phyloP scores from a whole-genome alignment of 1,140 invertebrate genomes.

The Eciton burchellii region DNA sequence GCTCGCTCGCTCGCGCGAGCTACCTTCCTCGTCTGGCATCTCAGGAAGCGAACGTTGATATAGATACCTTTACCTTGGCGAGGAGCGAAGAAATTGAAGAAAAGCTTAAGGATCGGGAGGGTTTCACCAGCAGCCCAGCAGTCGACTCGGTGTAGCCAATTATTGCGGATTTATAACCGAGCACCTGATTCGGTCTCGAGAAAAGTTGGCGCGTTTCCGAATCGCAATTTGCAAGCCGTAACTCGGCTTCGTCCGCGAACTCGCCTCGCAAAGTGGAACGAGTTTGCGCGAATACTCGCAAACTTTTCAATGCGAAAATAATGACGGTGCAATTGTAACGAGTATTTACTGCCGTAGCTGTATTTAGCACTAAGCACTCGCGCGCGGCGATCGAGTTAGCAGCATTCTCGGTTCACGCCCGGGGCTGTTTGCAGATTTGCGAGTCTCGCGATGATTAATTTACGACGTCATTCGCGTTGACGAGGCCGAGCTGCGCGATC shows the following conservation, averaged over 20 bases:
- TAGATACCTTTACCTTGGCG: conserved; percentile 66
- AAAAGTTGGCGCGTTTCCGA: conserved; percentile 60
- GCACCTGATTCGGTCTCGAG: conserved; percentile 76
- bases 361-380: not conserved
- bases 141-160: conserved; percentile 81
- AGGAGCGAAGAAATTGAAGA: conserved; percentile 78
- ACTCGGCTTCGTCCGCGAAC: conserved; percentile 47
- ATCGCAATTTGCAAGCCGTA: conserved; percentile 67
- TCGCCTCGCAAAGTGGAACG: conserved; percentile 33
- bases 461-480: not conserved
- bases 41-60: conserved; percentile 50
- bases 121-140: conserved; percentile 72
- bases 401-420: too few relatives aligned
- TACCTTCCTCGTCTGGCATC: conserved; percentile 23
- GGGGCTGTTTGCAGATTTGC: not conserved
- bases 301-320: conserved; percentile 45
- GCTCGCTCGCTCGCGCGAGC: conserved; percentile 31
- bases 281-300: conserved; percentile 31
- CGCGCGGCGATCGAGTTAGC: not conserved
- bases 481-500: too few relatives aligned
- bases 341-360: conserved; percentile 9
- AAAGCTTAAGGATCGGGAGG: conserved; percentile 76
- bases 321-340: conserved; percentile 14
- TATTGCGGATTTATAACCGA: conserved; percentile 84
- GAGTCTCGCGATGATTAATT: not conserved